Percentiles rank a stretch among this genome's conserved stretches.
Conservation (phyloP, 2,888 invertebrate species). For the Xestia c-nigrum region DNA sequence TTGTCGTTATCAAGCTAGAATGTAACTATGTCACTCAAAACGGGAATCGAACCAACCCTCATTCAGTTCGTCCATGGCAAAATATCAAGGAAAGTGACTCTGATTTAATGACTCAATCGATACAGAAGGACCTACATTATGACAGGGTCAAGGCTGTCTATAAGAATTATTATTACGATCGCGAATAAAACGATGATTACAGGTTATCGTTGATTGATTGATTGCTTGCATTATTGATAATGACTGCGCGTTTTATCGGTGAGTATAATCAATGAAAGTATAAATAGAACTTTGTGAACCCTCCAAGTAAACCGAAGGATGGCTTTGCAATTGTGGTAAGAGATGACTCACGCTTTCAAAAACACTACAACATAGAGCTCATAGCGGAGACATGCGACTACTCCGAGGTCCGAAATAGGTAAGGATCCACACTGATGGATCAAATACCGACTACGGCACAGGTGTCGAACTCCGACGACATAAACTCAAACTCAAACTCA, state of each 20-base stretch:
- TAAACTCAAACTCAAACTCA: too few relatives aligned
- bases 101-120: slow-evolving; percentile 29
- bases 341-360: not conserved
- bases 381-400: too few relatives aligned
- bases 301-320: not conserved
- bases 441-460: too few relatives aligned
- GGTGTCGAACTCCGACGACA: too few relatives aligned
- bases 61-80: not conserved
- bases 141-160: slow-evolving; percentile 23
- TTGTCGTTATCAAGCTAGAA: not conserved
- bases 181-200: slow-evolving; percentile 39
- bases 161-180: slow-evolving; percentile 16
- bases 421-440: too few relatives aligned
- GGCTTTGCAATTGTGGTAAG: not conserved
- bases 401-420: too few relatives aligned
- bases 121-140: not conserved
- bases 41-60: not conserved
- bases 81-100: not conserved
- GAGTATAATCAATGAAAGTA: slow-evolving; percentile 10
- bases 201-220: slow-evolving; percentile 38
- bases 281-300: slow-evolving; percentile 13
- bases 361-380: too few relatives aligned
- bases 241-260: slow-evolving; percentile 20
- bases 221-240: slow-evolving; percentile 29
- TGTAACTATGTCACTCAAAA: not conserved